Base-by-base conservation (phyloP, 2,888 invertebrate genomes). In the Venusia cambrica region DNA sequence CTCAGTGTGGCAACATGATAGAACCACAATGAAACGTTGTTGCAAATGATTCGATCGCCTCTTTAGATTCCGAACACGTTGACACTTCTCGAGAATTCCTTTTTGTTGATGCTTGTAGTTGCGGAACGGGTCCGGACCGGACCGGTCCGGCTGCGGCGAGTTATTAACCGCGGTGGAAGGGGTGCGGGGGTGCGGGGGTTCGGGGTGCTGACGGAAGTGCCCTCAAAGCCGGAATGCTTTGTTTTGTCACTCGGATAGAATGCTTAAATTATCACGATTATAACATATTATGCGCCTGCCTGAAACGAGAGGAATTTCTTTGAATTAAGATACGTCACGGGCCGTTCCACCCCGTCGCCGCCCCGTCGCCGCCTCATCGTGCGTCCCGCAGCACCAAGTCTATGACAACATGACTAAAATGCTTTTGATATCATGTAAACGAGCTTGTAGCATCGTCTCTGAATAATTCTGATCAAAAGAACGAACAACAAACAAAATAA, bases 261-360 rank as follows among this genome's bases (percentile, higher is more conserved):
- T 61, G 61, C 52, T 61, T 75, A 71, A 73, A 78, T 78, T 71
- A 73, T 73, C 71, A 70, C 71, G 75, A 79, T 78, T 75, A 77
- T 72, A 77, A 73, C 64, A 71, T 72, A 58, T 59, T 59, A n/a
- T n/a, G n/a, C n/a, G n/a, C n/a, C n/a, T 52, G 57, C 38, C 41
- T 48, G 44, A 48, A 55, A 53, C 50, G 51, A 45, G 39, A 21
- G 70, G 74, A 72, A 77, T 80, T 59, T 69, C 73, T 75, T 74
- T 75, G 74, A 74, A 62, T 69, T 48, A 54, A 63, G 71, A 68
- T 57, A 13, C 2, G 12, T 4, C 5, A 2, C 4, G 12, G 1
- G 2, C 11, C 12, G 12, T 4, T 3, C 19, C 13, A 18, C 2
- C 20, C 31, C 22, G 21, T 32, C 36, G 34, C 16, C 16, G 27